These are phyloP conservation scores for Maconellicoccus hirsutus DNA, from an alignment of 1,140 invertebrate species.

Conservation along the genomic window DNA sequence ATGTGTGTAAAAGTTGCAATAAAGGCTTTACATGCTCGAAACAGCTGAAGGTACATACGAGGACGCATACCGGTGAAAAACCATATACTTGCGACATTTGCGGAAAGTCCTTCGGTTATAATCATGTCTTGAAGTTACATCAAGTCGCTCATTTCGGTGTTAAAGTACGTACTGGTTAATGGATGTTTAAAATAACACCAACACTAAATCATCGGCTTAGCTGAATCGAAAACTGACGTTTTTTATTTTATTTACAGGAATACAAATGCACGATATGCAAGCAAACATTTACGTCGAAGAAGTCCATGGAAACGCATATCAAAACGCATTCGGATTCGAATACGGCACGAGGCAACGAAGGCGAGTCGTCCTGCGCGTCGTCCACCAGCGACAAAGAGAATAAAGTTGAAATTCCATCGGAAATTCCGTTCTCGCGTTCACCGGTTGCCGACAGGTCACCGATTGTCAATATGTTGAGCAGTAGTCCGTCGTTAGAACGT, in stretches of 20 bases:
- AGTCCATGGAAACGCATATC: constrained; percentile 77
- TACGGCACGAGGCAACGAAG: constrained; percentile 31
- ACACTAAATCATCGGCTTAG: too few relatives aligned
- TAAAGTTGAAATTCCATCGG: constrained; percentile 25
- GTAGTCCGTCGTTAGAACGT: neutral
- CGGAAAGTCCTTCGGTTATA: constrained; percentile 76
- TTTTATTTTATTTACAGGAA: constrained; percentile 32
- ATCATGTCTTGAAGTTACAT: constrained; percentile 76
- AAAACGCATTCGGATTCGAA: constrained; percentile 56
- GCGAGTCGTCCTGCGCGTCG: constrained; percentile 32
- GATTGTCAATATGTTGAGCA: neutral
- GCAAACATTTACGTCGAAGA: constrained; percentile 77
- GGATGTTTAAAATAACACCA: too few relatives aligned
- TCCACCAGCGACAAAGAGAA: constrained; percentile 40
- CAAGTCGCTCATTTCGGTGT: constrained; percentile 83
- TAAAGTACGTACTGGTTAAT: constrained; percentile 40
- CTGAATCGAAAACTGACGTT: neutral
- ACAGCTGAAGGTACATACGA: constrained; percentile 72
- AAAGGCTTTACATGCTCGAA: constrained; percentile 84
- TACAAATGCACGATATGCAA: constrained; percentile 85
- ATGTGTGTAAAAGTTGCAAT: constrained; percentile 72
- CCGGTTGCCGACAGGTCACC: constrained; percentile 11
- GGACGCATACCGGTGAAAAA: constrained; percentile 73
- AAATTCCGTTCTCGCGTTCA: constrained; percentile 27
- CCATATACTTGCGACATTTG: constrained; percentile 61